These are phyloP conservation scores for Spizaetus ornatus DNA, from an alignment of 2,113 vertebrate species.

Conservation along the genomic window DNA sequence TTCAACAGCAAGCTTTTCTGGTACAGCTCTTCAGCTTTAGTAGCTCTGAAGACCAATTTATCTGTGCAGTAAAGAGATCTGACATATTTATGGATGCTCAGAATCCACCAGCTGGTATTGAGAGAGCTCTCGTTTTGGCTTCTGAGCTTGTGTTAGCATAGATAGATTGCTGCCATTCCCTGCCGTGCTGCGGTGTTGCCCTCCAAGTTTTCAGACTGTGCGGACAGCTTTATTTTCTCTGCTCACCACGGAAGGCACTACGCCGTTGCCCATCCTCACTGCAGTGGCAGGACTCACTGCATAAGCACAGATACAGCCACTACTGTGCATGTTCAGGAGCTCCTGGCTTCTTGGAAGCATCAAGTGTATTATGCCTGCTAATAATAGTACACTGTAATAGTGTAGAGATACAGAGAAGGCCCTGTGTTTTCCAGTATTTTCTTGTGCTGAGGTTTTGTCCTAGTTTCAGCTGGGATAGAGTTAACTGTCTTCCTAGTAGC, in stretches of 20 bases:
- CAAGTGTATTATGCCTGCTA: neutral
- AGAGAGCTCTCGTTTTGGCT: constrained; percentile 2
- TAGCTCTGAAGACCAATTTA: constrained; percentile 31
- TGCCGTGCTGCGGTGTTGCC: accelerated
- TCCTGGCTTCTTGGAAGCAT: neutral
- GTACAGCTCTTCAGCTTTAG: constrained; percentile 29
- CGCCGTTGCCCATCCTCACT: neutral
- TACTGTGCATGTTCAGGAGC: neutral
- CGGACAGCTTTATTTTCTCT: neutral
- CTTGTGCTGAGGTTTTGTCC: neutral
- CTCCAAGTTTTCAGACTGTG: neutral
- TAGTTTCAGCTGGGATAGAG: no score
- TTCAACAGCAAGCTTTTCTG: neutral
- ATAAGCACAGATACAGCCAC: neutral
- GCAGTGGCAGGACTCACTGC: neutral
- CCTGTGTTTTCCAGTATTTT: neutral
- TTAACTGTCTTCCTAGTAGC: no score
- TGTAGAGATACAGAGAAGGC: neutral
- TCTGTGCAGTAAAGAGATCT: neutral
- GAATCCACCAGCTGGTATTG: constrained; percentile 28
- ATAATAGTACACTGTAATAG: neutral
- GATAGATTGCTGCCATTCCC: accelerated
- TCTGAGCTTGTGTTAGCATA: neutral
- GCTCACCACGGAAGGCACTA: accelerated
- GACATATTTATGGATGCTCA: constrained; percentile 12